Percentiles rank a stretch among this genome's conserved stretches.
Evolutionary conservation across 2,888 invertebrate genomes (phyloP).

Genomic region (Heteromyza rotundicornis): DNA sequence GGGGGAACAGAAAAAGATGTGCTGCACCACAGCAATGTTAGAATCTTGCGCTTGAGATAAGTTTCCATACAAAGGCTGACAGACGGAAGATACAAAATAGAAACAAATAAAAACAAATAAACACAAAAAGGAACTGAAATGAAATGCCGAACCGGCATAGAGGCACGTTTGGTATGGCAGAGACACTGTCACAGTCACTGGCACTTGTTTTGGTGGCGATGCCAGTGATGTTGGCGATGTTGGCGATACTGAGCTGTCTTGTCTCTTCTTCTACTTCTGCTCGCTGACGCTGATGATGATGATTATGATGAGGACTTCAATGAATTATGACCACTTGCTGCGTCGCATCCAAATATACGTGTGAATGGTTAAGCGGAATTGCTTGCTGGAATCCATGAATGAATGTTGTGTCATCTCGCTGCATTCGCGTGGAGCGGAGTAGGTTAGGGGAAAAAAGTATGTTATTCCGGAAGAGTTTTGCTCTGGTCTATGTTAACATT

Average conservation of each 20-base stretch:
- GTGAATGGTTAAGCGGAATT: background rate
- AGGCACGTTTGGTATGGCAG: background rate
- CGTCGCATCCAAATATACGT: background rate
- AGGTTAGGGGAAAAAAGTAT: no score
- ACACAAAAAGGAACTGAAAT: background rate
- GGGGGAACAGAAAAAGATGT: background rate
- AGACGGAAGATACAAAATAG: no score
- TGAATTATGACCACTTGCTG: background rate
- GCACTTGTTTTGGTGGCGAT: background rate
- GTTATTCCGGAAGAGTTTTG: no score
- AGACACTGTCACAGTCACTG: no score
- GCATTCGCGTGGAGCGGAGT: no score
- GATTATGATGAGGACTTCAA: background rate
- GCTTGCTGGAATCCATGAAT: background rate
- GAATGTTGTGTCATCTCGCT: no score
- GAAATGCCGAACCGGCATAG: background rate
- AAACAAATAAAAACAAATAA: background rate
- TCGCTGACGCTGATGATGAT: background rate
- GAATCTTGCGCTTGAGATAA: constrained; percentile 6
- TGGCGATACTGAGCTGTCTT: background rate
- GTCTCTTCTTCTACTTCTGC: no score
- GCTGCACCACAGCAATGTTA: background rate
- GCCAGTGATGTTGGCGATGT: background rate
- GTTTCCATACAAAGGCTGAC: background rate
- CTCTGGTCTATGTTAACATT: no score